These are phyloP conservation scores for Calidris pugnax DNA, from an alignment of 2,113 vertebrate species.

Conservation along the genomic window DNA sequence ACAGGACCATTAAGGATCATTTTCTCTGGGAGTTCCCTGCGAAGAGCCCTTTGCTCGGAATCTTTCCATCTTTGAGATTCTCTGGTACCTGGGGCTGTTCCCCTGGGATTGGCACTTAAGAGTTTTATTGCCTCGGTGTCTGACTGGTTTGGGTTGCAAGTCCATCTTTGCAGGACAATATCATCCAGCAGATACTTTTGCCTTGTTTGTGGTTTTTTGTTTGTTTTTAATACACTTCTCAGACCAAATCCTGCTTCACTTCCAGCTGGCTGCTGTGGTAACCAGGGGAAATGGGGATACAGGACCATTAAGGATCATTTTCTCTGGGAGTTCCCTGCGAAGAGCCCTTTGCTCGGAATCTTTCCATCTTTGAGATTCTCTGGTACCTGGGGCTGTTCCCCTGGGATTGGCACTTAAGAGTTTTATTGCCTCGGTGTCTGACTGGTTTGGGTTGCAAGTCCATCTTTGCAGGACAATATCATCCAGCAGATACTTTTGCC, in stretches of 20 bases:
- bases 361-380: background rate
- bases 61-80: background rate
- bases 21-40: background rate
- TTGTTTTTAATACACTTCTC: background rate
- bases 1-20: background rate
- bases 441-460: background rate
- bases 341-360: background rate
- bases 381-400: background rate
- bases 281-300: background rate
- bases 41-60: background rate
- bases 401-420: background rate
- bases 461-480: background rate
- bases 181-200: background rate
- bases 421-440: background rate
- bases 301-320: background rate
- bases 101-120: background rate
- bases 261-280: background rate
- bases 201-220: background rate
- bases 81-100: background rate
- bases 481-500: conserved; percentile 12
- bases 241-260: background rate
- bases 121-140: background rate
- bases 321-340: background rate
- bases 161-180: background rate
- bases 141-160: background rate